These are phyloP conservation scores for Aepyceros melampus DNA, from an alignment of 2,113 vertebrate genomes.

Conservation along the genomic window DNA sequence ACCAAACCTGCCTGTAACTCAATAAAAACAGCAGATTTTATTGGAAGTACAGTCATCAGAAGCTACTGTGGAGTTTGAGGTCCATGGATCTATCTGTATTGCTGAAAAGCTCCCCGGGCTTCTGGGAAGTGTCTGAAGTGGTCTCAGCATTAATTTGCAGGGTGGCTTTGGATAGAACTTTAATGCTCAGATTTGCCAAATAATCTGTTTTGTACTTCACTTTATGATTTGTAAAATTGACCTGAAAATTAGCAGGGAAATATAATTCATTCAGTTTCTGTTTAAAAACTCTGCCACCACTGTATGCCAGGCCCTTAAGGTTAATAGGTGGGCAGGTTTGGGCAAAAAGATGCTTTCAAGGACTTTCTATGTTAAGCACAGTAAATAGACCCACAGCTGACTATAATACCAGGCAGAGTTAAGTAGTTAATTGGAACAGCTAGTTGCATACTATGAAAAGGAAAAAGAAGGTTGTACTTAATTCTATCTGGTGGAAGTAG, in stretches of 20 bases:
- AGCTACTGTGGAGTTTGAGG: not conserved
- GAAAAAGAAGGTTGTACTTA: not conserved
- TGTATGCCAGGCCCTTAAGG: not conserved
- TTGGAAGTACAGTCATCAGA: not conserved
- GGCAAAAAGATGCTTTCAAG: not conserved
- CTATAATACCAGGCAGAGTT: not conserved
- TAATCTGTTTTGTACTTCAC: not conserved
- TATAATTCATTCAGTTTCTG: not conserved
- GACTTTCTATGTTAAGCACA: not conserved
- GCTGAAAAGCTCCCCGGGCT: not conserved
- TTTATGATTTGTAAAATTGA: not conserved
- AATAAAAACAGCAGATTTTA: not conserved
- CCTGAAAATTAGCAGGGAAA: not conserved
- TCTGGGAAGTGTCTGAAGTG: not conserved
- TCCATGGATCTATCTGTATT: not conserved
- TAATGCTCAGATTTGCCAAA: not conserved
- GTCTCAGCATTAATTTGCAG: not conserved
- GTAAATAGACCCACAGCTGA: not conserved
- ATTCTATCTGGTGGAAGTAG: not conserved
- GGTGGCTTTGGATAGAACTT: not conserved
- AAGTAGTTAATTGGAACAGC: not conserved
- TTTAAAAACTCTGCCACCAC: not conserved
- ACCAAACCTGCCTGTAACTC: not conserved
- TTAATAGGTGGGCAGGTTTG: not conserved
- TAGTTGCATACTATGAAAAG: not conserved